phyloP scores from a whole-genome alignment of 2,113 vertebrate genomes.

The Microcebus tavaratra region DNA sequence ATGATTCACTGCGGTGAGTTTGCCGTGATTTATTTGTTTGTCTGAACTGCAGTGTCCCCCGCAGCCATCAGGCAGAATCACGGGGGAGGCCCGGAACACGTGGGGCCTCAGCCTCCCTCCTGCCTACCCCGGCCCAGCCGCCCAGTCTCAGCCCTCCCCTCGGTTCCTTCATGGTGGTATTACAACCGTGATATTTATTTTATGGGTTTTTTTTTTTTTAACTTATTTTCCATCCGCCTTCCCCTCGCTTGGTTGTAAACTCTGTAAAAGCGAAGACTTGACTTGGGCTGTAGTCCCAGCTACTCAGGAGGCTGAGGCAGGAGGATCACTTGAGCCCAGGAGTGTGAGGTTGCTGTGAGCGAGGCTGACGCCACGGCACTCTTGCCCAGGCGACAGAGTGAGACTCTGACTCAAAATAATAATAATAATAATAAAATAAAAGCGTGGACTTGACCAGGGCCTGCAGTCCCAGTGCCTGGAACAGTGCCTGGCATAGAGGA shows the following conservation, averaged over 20 bases:
- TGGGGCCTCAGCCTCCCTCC: constrained; percentile 14
- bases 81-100: neutral
- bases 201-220: neutral
- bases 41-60: constrained; percentile 47
- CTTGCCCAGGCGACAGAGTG: too few relatives aligned
- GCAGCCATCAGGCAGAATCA: constrained; percentile 8
- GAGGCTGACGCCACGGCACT: too few relatives aligned
- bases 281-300: too few relatives aligned
- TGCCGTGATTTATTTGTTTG: constrained; percentile 75
- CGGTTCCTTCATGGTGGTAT: neutral
- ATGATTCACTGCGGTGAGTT: constrained; percentile 24
- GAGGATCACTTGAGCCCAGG: too few relatives aligned
- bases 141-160: neutral
- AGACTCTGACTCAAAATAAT: too few relatives aligned
- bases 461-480: neutral
- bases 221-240: neutral
- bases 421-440: neutral
- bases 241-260: neutral
- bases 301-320: too few relatives aligned
- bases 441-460: neutral
- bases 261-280: too few relatives aligned
- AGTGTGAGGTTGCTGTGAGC: too few relatives aligned
- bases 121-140: neutral
- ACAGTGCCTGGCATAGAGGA: neutral
- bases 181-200: neutral